Percentiles rank a stretch among this genome's conserved stretches.
phyloP scores from a whole-genome alignment of 2,797 vertebrate genomes.

The Sebastes steindachneri region DNA sequence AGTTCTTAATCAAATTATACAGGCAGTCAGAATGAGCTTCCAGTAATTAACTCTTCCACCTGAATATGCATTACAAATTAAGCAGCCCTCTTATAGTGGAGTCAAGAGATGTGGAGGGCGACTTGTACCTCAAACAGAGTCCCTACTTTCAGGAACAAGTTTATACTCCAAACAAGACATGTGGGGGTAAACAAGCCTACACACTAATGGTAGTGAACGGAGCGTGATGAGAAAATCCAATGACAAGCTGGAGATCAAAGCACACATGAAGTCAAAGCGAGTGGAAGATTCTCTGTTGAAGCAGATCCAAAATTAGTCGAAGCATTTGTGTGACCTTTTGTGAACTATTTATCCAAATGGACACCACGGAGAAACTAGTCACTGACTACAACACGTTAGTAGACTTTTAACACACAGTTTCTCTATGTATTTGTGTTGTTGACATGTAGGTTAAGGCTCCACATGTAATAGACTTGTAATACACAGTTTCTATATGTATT shows the following conservation, averaged over 20 bases:
- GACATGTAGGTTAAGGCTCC: too few species aligned
- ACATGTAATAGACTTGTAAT: too few species aligned
- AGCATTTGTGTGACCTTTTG: conserved; percentile 78
- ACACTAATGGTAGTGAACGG: neutral
- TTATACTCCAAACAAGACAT: conserved; percentile 59
- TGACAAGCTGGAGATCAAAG: conserved; percentile 22
- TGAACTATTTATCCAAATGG: conserved; percentile 46
- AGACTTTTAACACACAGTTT: neutral
- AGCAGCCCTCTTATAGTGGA: conserved; percentile 60
- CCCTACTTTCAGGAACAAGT: conserved; percentile 50
- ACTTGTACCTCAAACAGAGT: conserved; percentile 49
- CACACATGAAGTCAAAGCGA: conserved; percentile 34
- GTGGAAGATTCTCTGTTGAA: conserved; percentile 56
- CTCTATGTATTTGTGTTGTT: too few species aligned
- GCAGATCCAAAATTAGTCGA: conserved; percentile 76
- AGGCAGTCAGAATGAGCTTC: conserved; percentile 77
- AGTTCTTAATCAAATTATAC: conserved; percentile 84
- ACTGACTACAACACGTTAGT: neutral
- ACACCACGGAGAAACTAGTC: conserved; percentile 28
- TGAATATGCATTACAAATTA: conserved; percentile 80
- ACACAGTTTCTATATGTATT: too few species aligned
- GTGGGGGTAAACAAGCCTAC: conserved; percentile 31
- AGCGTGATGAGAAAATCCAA: neutral
- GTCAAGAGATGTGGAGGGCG: conserved; percentile 49
- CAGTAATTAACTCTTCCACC: conserved; percentile 82